Base-by-base conservation (phyloP, 1,140 invertebrate species). In the Drosophila mayri region DNA sequence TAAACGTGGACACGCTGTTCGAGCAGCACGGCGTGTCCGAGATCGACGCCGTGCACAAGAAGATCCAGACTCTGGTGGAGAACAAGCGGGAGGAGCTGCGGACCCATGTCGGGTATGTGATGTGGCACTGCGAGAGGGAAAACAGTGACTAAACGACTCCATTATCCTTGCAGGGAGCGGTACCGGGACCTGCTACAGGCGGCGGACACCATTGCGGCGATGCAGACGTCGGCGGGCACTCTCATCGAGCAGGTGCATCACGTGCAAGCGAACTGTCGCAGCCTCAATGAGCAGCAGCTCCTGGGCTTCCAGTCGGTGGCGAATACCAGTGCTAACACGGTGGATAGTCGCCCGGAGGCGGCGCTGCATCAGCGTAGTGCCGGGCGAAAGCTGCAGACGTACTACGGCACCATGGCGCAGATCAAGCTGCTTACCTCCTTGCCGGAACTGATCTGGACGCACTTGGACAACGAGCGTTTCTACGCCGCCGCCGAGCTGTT, bases 101-200 rank as follows among this genome's bases (percentile, higher is more conserved):
- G 55, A 96, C 97, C 38, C 96, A 98, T 95, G 97, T 99, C 85
- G 97, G 98, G 98, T 98, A 94, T 93, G 37, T 82, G 79, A 87
- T 87, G 85, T 90, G 84, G 84, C 83, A 86, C 38, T 10, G 70
- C 9, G 10, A 7, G 4, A 22, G 8, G 5, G 41, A 43, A 38
- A 11, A 20, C 20, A 50, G n/a, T n/a, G 12, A 22, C 30, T 43
- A 28, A 52, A 37, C 11, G 4, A 9, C 9, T 12, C 8, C 12
- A 1, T n/a, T 0, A 20, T 55, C 25, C 16, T 41, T 35, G 1
- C 80, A 98, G 98, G 1, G 98, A 99, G 93, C 94, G 97, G 60
- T 99, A 99, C 91, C 93, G 98, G 86, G 98, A 99, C 92, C 93
- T 99, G 18, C 97, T 99, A 74, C 96, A 98, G 92, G 98, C 98